phyloP scores from a whole-genome alignment of 2,888 invertebrate genomes.

The Cactoblastis cactorum region DNA sequence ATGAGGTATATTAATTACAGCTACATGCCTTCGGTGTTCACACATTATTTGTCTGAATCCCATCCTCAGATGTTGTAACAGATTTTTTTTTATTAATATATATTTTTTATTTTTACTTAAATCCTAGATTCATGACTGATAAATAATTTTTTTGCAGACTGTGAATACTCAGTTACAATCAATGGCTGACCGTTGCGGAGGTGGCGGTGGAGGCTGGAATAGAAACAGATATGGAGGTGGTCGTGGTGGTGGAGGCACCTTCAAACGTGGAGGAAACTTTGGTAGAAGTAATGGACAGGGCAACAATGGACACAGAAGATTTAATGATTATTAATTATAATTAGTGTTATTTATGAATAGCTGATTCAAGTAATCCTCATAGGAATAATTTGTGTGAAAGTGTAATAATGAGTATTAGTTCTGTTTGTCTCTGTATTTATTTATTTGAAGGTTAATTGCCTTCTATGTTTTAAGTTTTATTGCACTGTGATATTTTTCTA shows the following conservation, averaged over 20 bases:
- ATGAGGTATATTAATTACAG: constrained; percentile 83
- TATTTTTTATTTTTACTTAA: no score
- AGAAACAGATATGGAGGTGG: constrained; percentile 69
- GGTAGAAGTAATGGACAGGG: constrained; percentile 61
- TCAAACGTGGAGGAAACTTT: constrained; percentile 68
- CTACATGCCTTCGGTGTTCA: constrained; percentile 91
- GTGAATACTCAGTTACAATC: constrained; percentile 92
- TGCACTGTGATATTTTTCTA: constrained; percentile 73
- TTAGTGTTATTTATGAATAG: constrained; percentile 19
- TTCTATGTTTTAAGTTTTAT: constrained; percentile 37
- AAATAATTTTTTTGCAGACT: constrained; percentile 77
- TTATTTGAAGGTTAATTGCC: constrained; percentile 36
- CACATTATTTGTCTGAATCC: constrained; percentile 84
- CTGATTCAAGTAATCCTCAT: constrained; percentile 59
- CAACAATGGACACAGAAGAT: constrained; percentile 65
- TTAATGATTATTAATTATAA: constrained; percentile 67
- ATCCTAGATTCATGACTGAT: not conserved
- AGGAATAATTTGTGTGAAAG: constrained; percentile 55
- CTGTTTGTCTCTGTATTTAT: constrained; percentile 44
- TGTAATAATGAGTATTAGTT: constrained; percentile 36
- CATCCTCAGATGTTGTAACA: constrained; percentile 86
- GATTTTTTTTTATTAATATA: not conserved
- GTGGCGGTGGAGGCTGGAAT: constrained; percentile 80
- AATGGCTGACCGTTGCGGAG: constrained; percentile 84
- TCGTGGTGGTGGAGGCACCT: constrained; percentile 73